phyloP scores from a whole-genome alignment of 2,888 invertebrate genomes.

The Melanophora roralis region DNA sequence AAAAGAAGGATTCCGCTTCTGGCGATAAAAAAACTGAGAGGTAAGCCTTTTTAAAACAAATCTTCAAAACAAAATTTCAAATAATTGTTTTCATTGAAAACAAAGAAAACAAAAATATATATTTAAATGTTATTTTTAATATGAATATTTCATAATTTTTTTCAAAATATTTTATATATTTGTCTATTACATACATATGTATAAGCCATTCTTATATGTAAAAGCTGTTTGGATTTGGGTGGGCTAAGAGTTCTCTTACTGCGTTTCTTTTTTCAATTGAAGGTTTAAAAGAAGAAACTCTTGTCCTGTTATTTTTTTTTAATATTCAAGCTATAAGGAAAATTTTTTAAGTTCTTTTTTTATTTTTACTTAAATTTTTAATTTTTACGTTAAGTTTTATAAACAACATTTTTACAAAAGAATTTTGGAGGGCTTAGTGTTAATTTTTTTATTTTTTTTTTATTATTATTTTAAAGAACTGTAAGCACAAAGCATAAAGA shows the following conservation, averaged over 20 bases:
- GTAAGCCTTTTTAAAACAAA: conserved; percentile 73
- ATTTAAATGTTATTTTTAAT: conserved; percentile 45
- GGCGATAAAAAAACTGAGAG: conserved; percentile 78
- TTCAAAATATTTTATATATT: conserved; percentile 51
- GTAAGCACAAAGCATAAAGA: too few relatives aligned
- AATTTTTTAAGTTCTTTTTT: background rate
- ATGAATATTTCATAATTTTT: conserved; percentile 51
- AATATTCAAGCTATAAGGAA: background rate
- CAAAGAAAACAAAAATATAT: conserved; percentile 36
- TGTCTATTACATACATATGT: conserved; percentile 39
- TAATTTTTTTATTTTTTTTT: too few relatives aligned
- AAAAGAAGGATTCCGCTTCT: conserved; percentile 78
- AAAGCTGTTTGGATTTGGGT: conserved; percentile 17
- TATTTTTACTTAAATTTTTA: conserved; percentile 22
- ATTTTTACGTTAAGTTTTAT: conserved; percentile 1
- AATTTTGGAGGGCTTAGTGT: too few relatives aligned
- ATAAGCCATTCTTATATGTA: conserved; percentile 33
- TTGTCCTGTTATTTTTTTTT: conserved; percentile 1
- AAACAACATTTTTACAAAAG: conserved; percentile 14
- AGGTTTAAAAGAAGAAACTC: conserved; percentile 37
- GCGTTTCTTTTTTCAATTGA: background rate
- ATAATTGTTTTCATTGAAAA: conserved; percentile 54
- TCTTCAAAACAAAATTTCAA: conserved; percentile 65
- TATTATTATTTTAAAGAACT: too few relatives aligned
- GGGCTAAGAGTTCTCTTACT: conserved; percentile 25